Percentiles rank a stretch among this genome's conserved stretches.
phyloP scores from a whole-genome alignment of 2,113 vertebrate species.

The Mesoclemmys tuberculata region DNA sequence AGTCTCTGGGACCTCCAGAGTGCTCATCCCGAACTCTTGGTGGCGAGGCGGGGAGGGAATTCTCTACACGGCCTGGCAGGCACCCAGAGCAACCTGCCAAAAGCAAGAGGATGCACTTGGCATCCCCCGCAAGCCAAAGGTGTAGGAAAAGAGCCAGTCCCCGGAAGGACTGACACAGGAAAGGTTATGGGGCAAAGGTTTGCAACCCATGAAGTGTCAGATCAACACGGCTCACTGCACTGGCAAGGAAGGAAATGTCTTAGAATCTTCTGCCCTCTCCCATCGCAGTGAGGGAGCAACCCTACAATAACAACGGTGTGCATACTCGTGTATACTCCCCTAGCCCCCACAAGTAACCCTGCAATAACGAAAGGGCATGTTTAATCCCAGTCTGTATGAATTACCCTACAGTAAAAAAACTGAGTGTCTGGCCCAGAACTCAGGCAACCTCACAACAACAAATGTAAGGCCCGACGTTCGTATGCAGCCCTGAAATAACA shows the following conservation, averaged over 20 bases:
- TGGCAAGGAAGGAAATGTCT: background rate
- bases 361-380: background rate
- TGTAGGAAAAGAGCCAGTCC: background rate
- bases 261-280: background rate
- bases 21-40: background rate
- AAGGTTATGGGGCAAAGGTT: background rate
- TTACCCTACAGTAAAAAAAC: background rate
- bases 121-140: background rate
- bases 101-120: background rate
- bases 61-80: background rate
- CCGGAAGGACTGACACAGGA: background rate
- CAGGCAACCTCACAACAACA: background rate
- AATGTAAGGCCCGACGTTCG: too few relatives aligned
- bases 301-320: background rate
- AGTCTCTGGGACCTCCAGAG: background rate
- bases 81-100: background rate
- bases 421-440: background rate
- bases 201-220: background rate
- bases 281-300: background rate
- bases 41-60: background rate
- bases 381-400: background rate
- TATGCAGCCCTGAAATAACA: too few relatives aligned
- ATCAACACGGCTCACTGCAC: background rate
- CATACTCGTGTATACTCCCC: too few relatives aligned
- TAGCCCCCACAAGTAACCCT: background rate